Evolutionary conservation across 2,113 vertebrate genomes (phyloP), one percentile per base, ranked within the genome.

Genomic region (Corythaeola cristata): DNA sequence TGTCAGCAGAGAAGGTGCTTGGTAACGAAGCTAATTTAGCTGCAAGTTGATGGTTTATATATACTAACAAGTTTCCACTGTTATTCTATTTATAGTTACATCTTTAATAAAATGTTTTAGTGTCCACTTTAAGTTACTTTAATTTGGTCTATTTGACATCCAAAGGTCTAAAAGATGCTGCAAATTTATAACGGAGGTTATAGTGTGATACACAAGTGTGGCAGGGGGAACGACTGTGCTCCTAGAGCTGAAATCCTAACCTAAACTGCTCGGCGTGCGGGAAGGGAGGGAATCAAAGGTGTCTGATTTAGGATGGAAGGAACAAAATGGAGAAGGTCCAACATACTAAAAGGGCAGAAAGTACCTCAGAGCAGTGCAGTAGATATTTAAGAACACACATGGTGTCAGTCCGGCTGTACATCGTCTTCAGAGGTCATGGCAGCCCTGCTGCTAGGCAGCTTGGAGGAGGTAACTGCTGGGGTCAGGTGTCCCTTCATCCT

Each of bases 1-100:
- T 73, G 58, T 73, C 76, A 91, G 69, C 56, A 63, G 83, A 87
- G 63, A 91, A 85, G 45, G 49, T 93, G 73, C 80, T 95, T 88
- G 62, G 91, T 92, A 69, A 24, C 24, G 41, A 82, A 69, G 58
- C 28, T 89, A 73, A 76, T 91, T 82, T 92, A 82, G 33, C 62
- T 85, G 62, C 60, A 68, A 62, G 58, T 85, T 58, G n/a, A 41
- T 91, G 41, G 24, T 56, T 90, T 94, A n/a, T 79, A 56, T 37
- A 74, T 56, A 41, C 30, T 62, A 95, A 67, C 49, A 92, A 50
- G 26, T 94, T 94, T 41, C 37, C 58, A 63, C 22, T 22, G 20
- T 74, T 91, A 24, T 13, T 76, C 33, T 92, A 26, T 95, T 91
- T 79, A 72, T 68, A 85, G 68, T 52, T 66, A 37, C 22, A 8